Conservation (phyloP, 2,113 vertebrate species). For the Daphoenositta chrysoptera region DNA sequence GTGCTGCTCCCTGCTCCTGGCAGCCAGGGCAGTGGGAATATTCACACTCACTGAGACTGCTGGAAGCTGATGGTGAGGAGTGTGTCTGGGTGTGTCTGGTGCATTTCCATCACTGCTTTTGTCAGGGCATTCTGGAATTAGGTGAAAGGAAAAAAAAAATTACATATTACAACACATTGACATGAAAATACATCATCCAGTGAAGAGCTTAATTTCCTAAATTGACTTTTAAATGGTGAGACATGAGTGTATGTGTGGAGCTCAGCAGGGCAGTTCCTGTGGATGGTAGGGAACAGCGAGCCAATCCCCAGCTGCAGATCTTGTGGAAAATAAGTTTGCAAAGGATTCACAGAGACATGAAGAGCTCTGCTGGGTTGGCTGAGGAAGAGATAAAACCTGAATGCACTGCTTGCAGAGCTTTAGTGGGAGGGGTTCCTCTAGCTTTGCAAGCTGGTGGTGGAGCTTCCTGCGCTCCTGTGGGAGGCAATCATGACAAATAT, state of each 20-base stretch:
- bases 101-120: not conserved
- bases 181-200: not conserved
- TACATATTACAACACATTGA: not conserved
- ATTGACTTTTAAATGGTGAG: not conserved
- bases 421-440: not conserved
- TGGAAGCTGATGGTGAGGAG: not conserved
- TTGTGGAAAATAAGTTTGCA: not conserved
- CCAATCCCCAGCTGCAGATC: not conserved
- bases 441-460: not conserved
- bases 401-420: not conserved
- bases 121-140: not conserved
- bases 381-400: not conserved
- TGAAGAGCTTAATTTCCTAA: not conserved
- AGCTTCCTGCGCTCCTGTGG: not conserved
- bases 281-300: not conserved
- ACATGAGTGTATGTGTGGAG: not conserved
- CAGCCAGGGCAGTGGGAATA: not conserved
- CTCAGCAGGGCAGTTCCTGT: not conserved
- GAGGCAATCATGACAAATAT: conserved; percentile 35
- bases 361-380: not conserved
- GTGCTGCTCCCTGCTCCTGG: not conserved
- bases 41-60: not conserved
- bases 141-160: not conserved
- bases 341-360: not conserved
- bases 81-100: not conserved